Base-by-base conservation (phyloP, 1,140 invertebrate species). In the Catajapyx aquilonaris region DNA sequence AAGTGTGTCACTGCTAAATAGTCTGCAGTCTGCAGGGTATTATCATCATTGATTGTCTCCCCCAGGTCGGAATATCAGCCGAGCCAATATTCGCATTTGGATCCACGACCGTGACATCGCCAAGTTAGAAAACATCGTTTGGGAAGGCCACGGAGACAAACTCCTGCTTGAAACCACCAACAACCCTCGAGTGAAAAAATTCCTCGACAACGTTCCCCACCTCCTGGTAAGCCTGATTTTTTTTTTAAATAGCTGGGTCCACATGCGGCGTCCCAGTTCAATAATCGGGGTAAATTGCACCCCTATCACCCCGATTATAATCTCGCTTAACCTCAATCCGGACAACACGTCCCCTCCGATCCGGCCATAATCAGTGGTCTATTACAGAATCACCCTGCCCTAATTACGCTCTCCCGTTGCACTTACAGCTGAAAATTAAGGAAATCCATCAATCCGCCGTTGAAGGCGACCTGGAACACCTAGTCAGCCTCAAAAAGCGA, bases 1-100 rank as follows among this genome's bases (percentile, higher is more conserved):
- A n/a, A n/a, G n/a, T n/a, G n/a, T n/a, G n/a, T n/a, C n/a, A n/a
- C n/a, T n/a, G n/a, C n/a, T n/a, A n/a, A n/a, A n/a, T n/a, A n/a
- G n/a, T n/a, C n/a, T n/a, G n/a, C n/a, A n/a, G n/a, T n/a, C n/a
- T n/a, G n/a, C n/a, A n/a, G n/a, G n/a, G n/a, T n/a, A n/a, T n/a
- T n/a, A n/a, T n/a, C n/a, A n/a, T n/a, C n/a, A n/a, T n/a, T n/a
- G n/a, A n/a, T n/a, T n/a, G n/a, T n/a, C n/a, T n/a, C n/a, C n/a
- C n/a, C 38, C 25, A 47, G 45, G 40, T 53, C 57, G 77, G 48
- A 72, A 73, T 48, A 71, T 79, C 46, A 81, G 80, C 48, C 71
- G 77, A 22, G 76, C 83, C 30, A 86, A 85, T 47, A 85, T 90
- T 41, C 63, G 81, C 41, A 84, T 85, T 59, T 90, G 84, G 83